phyloP scores from a whole-genome alignment of 1,140 invertebrate genomes.

The Propsilocerus akamusi region DNA sequence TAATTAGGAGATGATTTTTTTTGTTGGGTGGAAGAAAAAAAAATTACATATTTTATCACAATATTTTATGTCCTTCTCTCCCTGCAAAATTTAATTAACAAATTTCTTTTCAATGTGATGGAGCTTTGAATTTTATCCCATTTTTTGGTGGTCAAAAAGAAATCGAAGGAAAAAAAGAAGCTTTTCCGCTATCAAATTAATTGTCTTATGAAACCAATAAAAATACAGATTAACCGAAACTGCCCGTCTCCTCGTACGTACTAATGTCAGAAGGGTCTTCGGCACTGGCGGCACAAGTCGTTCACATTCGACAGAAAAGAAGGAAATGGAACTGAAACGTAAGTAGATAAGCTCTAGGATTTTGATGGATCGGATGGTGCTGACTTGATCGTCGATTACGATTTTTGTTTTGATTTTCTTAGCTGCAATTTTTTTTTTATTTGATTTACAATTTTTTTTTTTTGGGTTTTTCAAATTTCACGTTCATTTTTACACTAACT shows the following conservation, averaged over 20 bases:
- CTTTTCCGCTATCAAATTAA: neutral
- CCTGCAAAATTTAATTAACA: neutral
- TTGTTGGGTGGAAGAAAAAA: no score
- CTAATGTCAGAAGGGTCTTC: conserved; percentile 84
- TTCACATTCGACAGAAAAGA: conserved; percentile 54
- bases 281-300: conserved; percentile 30
- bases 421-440: no score
- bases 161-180: neutral
- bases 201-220: conserved; percentile 2
- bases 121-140: neutral
- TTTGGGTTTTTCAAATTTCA: neutral
- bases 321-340: conserved; percentile 81
- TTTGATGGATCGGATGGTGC: no score
- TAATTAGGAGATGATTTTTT: no score
- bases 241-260: conserved; percentile 57
- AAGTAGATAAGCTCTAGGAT: conserved; percentile 38
- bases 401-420: no score
- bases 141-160: neutral
- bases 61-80: neutral
- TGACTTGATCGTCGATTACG: no score
- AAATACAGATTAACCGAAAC: conserved; percentile 83
- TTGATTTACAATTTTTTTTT: neutral
- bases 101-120: neutral
- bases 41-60: conserved; percentile 5
- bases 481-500: neutral